A percentile compares a stretch with the other conserved stretches of the same genome.
phyloP scores from a whole-genome alignment of 2,113 vertebrate genomes.

The Elephas maximus region DNA sequence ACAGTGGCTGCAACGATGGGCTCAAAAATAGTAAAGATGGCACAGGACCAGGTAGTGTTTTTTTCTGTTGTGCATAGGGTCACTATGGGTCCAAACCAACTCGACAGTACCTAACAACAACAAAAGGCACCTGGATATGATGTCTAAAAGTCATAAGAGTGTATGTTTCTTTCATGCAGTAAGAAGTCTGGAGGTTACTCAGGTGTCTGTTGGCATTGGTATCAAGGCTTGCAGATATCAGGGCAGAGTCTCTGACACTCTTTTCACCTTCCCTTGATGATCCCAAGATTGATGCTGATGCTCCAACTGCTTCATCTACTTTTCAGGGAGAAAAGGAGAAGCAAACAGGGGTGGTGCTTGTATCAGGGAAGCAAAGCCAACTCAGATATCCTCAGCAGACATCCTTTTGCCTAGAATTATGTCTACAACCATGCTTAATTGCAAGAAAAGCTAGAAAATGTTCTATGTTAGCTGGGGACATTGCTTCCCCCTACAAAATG shows the following conservation, averaged over 20 bases:
- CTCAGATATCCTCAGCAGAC: background rate
- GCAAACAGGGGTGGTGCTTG: background rate
- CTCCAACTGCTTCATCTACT: background rate
- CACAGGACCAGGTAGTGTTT: too few relatives aligned
- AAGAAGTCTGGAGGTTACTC: background rate
- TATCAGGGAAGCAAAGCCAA: background rate
- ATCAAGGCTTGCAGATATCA: background rate
- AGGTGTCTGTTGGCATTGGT: background rate
- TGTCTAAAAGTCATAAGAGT: background rate
- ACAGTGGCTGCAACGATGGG: too few relatives aligned
- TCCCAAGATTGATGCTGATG: background rate
- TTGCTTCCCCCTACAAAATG: background rate
- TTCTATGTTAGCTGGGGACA: background rate
- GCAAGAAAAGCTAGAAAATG: background rate
- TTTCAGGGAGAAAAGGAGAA: background rate
- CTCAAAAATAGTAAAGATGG: too few relatives aligned
- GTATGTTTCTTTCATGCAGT: background rate
- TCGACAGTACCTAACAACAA: too few relatives aligned
- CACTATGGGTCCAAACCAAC: too few relatives aligned
- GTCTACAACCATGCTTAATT: background rate
- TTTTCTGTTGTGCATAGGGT: too few relatives aligned
- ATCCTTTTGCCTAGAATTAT: conserved; percentile 31
- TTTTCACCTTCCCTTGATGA: background rate
- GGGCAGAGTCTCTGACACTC: background rate
- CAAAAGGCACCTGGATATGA: background rate